These are phyloP conservation scores for Clivina fossor DNA, from an alignment of 2,888 invertebrate species.

Conservation along the genomic window DNA sequence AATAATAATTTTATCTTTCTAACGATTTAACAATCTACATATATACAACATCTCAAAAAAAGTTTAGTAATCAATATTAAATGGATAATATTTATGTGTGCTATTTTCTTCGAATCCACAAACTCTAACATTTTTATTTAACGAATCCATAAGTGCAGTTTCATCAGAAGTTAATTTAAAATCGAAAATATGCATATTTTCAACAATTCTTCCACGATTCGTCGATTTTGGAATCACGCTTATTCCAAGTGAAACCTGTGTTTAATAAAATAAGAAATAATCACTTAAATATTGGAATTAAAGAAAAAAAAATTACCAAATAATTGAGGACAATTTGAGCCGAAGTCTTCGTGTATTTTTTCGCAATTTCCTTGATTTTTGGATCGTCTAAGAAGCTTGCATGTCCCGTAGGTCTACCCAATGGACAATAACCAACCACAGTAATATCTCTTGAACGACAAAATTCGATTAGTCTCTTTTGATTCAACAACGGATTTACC, in stretches of 20 bases:
- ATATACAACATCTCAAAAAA: too few species aligned
- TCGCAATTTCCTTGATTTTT: constrained; percentile 54
- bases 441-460: constrained; percentile 62
- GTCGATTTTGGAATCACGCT: constrained; percentile 70
- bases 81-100: constrained; percentile 35
- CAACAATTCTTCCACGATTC: constrained; percentile 63
- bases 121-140: constrained; percentile 68
- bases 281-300: too few species aligned
- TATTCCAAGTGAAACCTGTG: constrained; percentile 21
- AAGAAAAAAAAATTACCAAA: constrained; percentile 54
- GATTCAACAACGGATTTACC: constrained; percentile 65
- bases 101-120: constrained; percentile 19
- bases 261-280: too few species aligned
- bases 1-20: too few species aligned
- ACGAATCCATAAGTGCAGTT: constrained; percentile 61
- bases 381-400: constrained; percentile 52
- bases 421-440: constrained; percentile 68
- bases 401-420: constrained; percentile 58
- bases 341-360: constrained; percentile 60
- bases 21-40: too few species aligned
- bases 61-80: constrained; percentile 34
- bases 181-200: constrained; percentile 70
- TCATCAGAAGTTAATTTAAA: constrained; percentile 69
- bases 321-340: constrained; percentile 61
- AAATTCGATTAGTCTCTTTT: constrained; percentile 64